Percentiles rank a stretch among this genome's conserved stretches.
Evolutionary conservation across 2,113 vertebrate genomes (phyloP).

Genomic region (Dromaius novaehollandiae): DNA sequence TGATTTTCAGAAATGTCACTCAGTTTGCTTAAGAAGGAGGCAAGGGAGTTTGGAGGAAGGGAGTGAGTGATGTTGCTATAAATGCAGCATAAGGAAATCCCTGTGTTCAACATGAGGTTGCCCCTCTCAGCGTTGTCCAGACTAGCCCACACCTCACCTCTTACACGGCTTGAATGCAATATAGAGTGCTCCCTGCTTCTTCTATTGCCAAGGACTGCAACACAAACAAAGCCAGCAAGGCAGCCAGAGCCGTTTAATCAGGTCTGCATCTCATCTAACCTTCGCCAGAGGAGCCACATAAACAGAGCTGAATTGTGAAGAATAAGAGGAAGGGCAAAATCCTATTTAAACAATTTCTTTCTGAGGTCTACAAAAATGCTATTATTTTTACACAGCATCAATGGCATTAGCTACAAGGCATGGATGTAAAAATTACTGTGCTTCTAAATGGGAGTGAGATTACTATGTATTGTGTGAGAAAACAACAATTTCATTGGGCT

Average conservation of each 20-base stretch:
- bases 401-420: slow-evolving; percentile 5
- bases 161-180: neutral
- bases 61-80: neutral
- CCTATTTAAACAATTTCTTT: slow-evolving; percentile 52
- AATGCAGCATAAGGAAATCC: neutral
- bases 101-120: neutral
- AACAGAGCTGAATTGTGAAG: neutral
- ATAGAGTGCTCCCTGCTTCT: neutral
- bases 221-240: neutral
- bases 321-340: slow-evolving; percentile 23
- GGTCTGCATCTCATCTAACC: neutral
- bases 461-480: neutral
- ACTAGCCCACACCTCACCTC: neutral
- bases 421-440: slow-evolving; percentile 22
- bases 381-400: slow-evolving; percentile 4
- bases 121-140: neutral
- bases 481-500: neutral
- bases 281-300: slow-evolving; percentile 17
- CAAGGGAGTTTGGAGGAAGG: neutral
- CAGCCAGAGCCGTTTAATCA: slow-evolving; percentile 33
- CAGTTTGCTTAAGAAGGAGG: neutral
- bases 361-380: neutral
- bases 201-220: neutral
- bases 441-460: slow-evolving; percentile 6
- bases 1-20: slow-evolving; percentile 2